These are phyloP conservation scores for Tetragonula carbonaria DNA, from an alignment of 2,888 invertebrate genomes.

Conservation along the genomic window DNA sequence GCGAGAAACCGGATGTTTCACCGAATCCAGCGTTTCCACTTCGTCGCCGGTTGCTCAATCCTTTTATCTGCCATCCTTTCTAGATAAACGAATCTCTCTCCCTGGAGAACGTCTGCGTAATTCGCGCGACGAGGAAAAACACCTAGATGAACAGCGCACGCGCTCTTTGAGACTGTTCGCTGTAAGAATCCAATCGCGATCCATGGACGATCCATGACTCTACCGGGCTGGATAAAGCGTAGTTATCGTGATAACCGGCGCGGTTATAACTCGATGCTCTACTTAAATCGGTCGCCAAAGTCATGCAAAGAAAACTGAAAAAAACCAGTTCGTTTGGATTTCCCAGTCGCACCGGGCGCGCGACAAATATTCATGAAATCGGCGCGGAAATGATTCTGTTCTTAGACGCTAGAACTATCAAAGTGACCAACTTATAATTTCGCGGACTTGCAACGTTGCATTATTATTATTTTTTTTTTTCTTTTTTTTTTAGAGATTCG, in stretches of 20 bases:
- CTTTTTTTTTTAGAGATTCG: too few relatives aligned
- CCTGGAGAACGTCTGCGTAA: slow-evolving; percentile 5
- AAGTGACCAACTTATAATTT: too few relatives aligned
- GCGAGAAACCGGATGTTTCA: slow-evolving; percentile 38
- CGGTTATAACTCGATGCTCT: slow-evolving; percentile 55
- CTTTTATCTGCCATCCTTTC: slow-evolving; percentile 40
- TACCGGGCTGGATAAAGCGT: background rate
- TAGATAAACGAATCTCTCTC: slow-evolving; percentile 22
- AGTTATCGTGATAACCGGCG: slow-evolving; percentile 21
- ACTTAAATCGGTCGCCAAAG: slow-evolving; percentile 43
- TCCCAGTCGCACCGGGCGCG: slow-evolving; percentile 21
- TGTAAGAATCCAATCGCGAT: background rate
- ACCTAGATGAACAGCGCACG: too few relatives aligned
- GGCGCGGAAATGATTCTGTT: slow-evolving; percentile 33
- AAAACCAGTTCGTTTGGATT: slow-evolving; percentile 13
- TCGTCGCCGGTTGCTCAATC: slow-evolving; percentile 35
- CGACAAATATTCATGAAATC: slow-evolving; percentile 16
- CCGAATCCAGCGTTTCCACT: slow-evolving; percentile 29
- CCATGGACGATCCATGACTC: background rate
- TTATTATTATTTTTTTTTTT: too few relatives aligned
- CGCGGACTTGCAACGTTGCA: too few relatives aligned
- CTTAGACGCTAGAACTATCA: background rate
- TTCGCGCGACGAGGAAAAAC: background rate
- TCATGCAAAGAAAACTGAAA: slow-evolving; percentile 61
- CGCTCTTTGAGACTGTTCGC: too few relatives aligned